phyloP scores from a whole-genome alignment of 1,140 invertebrate species.

The Lethocerus indicus region DNA sequence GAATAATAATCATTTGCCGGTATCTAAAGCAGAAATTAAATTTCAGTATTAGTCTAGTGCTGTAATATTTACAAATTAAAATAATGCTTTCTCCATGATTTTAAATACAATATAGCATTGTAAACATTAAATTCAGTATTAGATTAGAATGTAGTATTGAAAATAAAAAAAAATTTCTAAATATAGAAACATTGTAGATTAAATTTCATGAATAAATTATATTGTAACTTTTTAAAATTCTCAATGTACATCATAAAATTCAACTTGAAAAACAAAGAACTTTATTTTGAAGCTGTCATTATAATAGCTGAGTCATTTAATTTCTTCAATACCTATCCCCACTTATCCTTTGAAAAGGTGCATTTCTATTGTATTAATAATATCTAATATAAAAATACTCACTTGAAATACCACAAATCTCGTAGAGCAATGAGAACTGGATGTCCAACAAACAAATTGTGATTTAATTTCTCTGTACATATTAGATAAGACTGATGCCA shows the following conservation, averaged over 20 bases:
- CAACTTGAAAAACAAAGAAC: neutral
- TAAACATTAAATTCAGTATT: neutral
- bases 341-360: neutral
- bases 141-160: neutral
- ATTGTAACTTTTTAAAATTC: neutral
- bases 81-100: neutral
- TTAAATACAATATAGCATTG: neutral
- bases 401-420: conserved; percentile 53
- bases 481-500: conserved; percentile 47
- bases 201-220: no score
- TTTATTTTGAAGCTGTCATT: neutral
- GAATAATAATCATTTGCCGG: conserved; percentile 12
- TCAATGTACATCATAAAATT: neutral
- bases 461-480: conserved; percentile 34
- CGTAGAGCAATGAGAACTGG: conserved; percentile 43
- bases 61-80: neutral
- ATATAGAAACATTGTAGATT: conserved; percentile 5
- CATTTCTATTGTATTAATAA: neutral
- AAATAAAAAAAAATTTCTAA: neutral
- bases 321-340: neutral
- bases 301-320: neutral
- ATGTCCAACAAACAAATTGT: conserved; percentile 51
- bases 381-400: conserved; percentile 22
- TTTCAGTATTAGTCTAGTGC: neutral
- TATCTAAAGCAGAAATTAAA: conserved; percentile 3